Evolutionary conservation across 2,113 vertebrate genomes (phyloP), one percentile per base, ranked within the genome.

Genomic region (Tachuris rubrigastra): DNA sequence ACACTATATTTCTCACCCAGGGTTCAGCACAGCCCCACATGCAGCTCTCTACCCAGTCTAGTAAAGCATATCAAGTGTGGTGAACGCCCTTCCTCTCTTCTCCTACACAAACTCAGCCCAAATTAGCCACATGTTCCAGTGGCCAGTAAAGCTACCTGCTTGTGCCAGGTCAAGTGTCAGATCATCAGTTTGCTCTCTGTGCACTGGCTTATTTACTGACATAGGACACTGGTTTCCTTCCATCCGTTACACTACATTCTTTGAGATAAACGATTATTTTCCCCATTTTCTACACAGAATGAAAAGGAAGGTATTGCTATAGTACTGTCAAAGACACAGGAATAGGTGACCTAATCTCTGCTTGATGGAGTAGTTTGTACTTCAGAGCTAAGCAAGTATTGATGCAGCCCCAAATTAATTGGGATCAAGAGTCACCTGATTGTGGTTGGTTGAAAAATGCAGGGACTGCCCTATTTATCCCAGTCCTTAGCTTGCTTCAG

Each of bases 1-100:
- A 6, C 10, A 6, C 30, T 73, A 0, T 60, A 19, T 59, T 30
- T 35, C 17, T 60, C 14, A 20, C 9, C 5, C 13, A 0, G 12
- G 27, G n/a, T 22, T 88, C 59, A 76, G 25, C 12, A 27, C 2
- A 10, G 25, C 7, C 52, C 19, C 10, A 17, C 0, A 5, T 50
- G 60, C 50, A 44, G 55, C 50, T 23, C 53, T 84, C 25, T 6
- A 23, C 5, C 7, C 44, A 3, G 6, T 5, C 23, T 15, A 44
- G 41, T 30, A 82, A 66, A 59, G 31, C 8, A 30, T 30, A 7
- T 13, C 47, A 39, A 8, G 16, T 25, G 30, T 33, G 41, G 14
- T 6, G n/a, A 50, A 39, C 12, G 7, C 31, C 28, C 31, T 68
- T 23, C 1, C 46, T 24, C 3, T 75, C 22, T 5, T 47, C 27